Evolutionary conservation across 2,888 invertebrate species (phyloP).

Genomic region (Junonia oenone): DNA sequence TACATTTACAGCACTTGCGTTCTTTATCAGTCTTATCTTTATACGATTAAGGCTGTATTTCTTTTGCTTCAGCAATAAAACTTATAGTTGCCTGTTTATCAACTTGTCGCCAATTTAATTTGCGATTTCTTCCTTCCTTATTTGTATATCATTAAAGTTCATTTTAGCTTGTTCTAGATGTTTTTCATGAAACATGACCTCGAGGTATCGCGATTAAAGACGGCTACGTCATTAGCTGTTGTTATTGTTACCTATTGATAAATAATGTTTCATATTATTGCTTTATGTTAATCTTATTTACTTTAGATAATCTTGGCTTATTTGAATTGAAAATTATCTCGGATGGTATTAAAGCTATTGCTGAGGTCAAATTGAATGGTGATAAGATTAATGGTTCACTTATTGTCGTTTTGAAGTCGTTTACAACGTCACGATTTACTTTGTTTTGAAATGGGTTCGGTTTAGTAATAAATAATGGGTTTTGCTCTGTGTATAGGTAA

Average conservation of each 20-base stretch:
- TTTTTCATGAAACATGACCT: slow-evolving; percentile 6
- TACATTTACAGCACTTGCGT: slow-evolving; percentile 5
- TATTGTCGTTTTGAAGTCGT: neutral
- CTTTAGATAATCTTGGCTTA: slow-evolving; percentile 15
- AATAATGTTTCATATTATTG: slow-evolving; percentile 18
- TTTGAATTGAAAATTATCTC: slow-evolving; percentile 35
- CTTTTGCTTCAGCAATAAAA: neutral
- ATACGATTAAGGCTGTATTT: neutral
- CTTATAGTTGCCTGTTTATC: slow-evolving; percentile 7
- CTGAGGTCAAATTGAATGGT: slow-evolving; percentile 2
- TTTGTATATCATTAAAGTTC: neutral
- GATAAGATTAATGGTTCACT: neutral
- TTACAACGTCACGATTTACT: neutral
- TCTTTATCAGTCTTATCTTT: too few species aligned
- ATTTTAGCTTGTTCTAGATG: neutral
- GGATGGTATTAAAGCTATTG: neutral
- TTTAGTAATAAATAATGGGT: neutral
- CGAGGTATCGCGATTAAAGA: slow-evolving; percentile 18
- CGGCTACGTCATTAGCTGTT: slow-evolving; percentile 2
- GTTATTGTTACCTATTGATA: slow-evolving; percentile 18
- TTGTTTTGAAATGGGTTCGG: neutral
- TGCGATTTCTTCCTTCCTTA: neutral
- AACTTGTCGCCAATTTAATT: slow-evolving; percentile 2
- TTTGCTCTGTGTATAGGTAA: neutral
- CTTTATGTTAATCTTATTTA: slow-evolving; percentile 19